These are phyloP conservation scores for Chionodraco myersi DNA, from an alignment of 2,113 vertebrate species.

Conservation along the genomic window DNA sequence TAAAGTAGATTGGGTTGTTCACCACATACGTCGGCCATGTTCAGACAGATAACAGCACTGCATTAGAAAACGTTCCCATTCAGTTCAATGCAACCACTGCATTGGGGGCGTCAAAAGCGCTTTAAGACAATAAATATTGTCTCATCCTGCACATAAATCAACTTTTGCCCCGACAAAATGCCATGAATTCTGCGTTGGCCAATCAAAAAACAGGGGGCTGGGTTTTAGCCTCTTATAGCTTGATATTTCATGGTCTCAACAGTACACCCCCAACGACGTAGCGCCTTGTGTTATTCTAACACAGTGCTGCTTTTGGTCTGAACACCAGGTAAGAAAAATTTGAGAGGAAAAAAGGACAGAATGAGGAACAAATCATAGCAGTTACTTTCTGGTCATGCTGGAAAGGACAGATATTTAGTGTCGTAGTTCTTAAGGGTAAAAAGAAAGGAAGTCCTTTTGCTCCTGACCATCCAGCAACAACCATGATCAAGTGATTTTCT, in stretches of 20 bases:
- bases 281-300: conserved; percentile 1
- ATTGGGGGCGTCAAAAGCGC: background rate
- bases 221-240: background rate
- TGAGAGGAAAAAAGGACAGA: conserved; percentile 36
- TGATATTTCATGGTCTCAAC: background rate
- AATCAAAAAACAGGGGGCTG: background rate
- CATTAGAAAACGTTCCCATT: conserved; percentile 6
- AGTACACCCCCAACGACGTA: background rate
- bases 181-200: background rate
- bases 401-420: conserved; percentile 34
- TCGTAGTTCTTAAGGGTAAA: background rate
- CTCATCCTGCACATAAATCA: background rate
- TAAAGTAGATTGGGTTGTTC: background rate
- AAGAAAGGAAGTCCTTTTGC: conserved; percentile 31
- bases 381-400: conserved; percentile 70
- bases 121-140: background rate
- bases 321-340: conserved; percentile 39
- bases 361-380: conserved; percentile 33
- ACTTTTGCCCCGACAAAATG: too few species aligned
- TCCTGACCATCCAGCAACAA: conserved; percentile 67
- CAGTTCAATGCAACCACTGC: background rate
- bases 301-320: conserved; percentile 47
- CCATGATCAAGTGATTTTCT: conserved; percentile 32
- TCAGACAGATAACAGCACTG: conserved; percentile 40
- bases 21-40: conserved; percentile 13